Evolutionary conservation across 2,888 invertebrate species (phyloP), one percentile per base, ranked within the genome.

Genomic region (Druceiella hillmani): DNA sequence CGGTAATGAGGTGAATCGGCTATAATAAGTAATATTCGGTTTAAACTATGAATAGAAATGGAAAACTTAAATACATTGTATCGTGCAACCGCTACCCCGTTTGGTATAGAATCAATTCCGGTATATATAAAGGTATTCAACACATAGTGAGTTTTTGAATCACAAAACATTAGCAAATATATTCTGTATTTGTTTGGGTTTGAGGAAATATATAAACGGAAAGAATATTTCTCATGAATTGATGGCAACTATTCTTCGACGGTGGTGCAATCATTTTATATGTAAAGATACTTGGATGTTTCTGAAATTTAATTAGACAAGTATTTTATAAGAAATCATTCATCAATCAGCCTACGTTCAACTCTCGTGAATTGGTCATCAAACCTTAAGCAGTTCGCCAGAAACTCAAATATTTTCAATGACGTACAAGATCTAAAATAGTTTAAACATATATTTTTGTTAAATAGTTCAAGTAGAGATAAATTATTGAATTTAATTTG

Each of bases 331-430:
- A 12, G 25, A 25, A 12, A 10, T 25, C 10, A 10, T 25, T 12
- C 12, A 12, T 25, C 25, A 25, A 12, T 25, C n/a, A 25, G 12
- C 12, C 25, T 25, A 25, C 25, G 25, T 25, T 25, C 25, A 25
- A 12, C n/a, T 12, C 42, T 35, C 25, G 42, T 25, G 9, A 9
- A 14, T n/a, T 30, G 26, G 13, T 34, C 34, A 25, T 38, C 37
- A 41, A 41, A 41, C 17, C 32, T 12, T 9, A 38, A 16, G 35
- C 13, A 17, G 7, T 28, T 9, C 29, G 33, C 32, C 24, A 42
- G 17, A 32, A 36, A 38, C 27, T 36, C 24, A 25, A 42, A 42
- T 27, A 32, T 35, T 26, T 42, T 38, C 38, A 38, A 11, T 24
- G 17, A 10, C 41, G 38, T 41, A 17, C 15, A 15, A n/a, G 31